Evolutionary conservation across 2,888 invertebrate species (phyloP).

Genomic region (Deroplatys truncata): DNA sequence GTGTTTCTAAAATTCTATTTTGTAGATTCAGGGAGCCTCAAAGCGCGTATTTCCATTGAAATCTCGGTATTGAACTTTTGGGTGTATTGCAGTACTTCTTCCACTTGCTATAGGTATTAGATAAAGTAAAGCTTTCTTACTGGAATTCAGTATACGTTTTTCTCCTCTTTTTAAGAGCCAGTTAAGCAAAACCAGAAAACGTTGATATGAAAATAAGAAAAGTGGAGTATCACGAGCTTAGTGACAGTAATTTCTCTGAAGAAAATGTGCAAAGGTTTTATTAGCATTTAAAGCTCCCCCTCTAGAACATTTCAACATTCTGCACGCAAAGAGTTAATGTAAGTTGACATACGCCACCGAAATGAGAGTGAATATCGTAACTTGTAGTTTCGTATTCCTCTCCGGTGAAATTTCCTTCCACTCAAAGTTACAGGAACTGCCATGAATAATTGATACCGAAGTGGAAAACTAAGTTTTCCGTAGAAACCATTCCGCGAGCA

Average conservation of each 20-base stretch:
- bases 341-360: neutral
- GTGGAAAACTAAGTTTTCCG: neutral
- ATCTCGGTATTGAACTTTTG: no score
- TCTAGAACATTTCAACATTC: neutral
- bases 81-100: no score
- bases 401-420: neutral
- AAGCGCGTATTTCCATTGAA: no score
- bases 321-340: neutral
- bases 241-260: neutral
- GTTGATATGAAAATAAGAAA: neutral
- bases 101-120: no score
- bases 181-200: neutral
- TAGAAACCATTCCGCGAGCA: neutral
- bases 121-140: no score
- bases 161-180: neutral
- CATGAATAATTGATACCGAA: slow-evolving; percentile 1
- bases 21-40: no score
- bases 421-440: neutral
- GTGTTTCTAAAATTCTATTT: no score
- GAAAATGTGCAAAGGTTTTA: neutral
- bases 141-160: no score
- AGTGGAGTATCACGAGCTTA: neutral
- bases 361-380: neutral
- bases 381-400: neutral
- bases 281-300: neutral